Conservation (phyloP, 1,140 invertebrate species). For the Acromyrmex heyeri region DNA sequence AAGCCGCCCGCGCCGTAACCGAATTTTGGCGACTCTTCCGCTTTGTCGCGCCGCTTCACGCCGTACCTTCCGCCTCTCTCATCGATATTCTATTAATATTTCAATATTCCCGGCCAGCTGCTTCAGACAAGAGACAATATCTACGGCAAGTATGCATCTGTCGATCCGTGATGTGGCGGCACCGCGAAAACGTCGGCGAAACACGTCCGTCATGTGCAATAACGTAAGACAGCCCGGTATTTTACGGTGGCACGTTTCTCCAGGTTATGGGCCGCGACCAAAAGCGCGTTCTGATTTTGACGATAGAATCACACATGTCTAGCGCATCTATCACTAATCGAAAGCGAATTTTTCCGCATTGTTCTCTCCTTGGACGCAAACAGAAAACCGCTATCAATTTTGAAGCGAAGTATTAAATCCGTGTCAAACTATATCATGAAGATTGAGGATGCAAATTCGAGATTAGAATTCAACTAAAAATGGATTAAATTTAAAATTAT, state of each 20-base stretch:
- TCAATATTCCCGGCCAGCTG: slow-evolving; percentile 45
- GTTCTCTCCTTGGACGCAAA: background rate
- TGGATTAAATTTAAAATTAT: too few species aligned
- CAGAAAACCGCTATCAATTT: background rate
- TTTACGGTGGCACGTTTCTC: slow-evolving; percentile 68
- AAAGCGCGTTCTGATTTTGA: slow-evolving; percentile 39
- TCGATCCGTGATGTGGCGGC: slow-evolving; percentile 17
- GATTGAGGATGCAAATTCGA: too few species aligned
- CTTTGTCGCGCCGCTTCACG: background rate
- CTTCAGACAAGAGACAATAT: slow-evolving; percentile 59
- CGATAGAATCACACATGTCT: slow-evolving; percentile 1
- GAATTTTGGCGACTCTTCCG: slow-evolving; percentile 33
- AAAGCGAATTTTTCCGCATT: background rate
- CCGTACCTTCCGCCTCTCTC: slow-evolving; percentile 35
- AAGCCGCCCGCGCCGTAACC: slow-evolving; percentile 20
- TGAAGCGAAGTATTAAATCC: too few species aligned
- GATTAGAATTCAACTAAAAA: too few species aligned
- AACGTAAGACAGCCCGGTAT: slow-evolving; percentile 70
- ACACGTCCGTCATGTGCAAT: slow-evolving; percentile 77
- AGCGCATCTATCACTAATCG: background rate
- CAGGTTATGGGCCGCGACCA: background rate
- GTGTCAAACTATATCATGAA: too few species aligned
- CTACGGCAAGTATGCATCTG: slow-evolving; percentile 55
- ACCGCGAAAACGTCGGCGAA: slow-evolving; percentile 38
- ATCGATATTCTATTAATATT: slow-evolving; percentile 64